Evolutionary conservation across 1,140 invertebrate genomes (phyloP).

Genomic region (Polypedilum pembai): DNA sequence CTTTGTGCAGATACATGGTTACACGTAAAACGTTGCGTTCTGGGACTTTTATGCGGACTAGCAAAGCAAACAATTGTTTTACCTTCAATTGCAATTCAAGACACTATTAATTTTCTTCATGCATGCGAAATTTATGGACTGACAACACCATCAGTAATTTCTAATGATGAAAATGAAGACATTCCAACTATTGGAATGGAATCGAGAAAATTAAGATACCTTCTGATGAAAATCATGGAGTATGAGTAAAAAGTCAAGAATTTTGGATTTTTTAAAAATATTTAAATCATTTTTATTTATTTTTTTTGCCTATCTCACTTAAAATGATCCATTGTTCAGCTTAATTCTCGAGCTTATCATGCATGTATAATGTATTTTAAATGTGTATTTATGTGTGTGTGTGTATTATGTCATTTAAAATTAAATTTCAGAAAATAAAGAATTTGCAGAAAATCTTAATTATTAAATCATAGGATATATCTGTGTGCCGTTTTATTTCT

Average conservation of each 20-base stretch:
- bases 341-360: constrained; percentile 18
- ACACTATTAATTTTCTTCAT: constrained; percentile 84
- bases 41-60: constrained; percentile 83
- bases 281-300: constrained; percentile 17
- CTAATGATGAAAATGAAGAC: constrained; percentile 38
- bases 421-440: too few species aligned
- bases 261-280: neutral
- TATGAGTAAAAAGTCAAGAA: constrained; percentile 35
- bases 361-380: neutral
- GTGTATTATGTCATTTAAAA: neutral
- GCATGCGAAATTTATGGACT: constrained; percentile 60
- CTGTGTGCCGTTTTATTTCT: too few species aligned
- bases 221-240: constrained; percentile 40
- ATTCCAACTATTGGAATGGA: constrained; percentile 42
- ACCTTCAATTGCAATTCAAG: constrained; percentile 74
- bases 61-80: constrained; percentile 82
- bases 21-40: constrained; percentile 87
- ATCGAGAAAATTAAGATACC: constrained; percentile 37
- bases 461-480: too few species aligned
- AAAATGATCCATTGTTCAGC: constrained; percentile 17
- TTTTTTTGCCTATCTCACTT: constrained; percentile 8
- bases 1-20: constrained; percentile 93
- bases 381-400: neutral
- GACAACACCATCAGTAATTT: constrained; percentile 37
- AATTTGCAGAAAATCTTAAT: too few species aligned